A percentile compares a stretch with the other conserved stretches of the same genome.
phyloP scores from a whole-genome alignment of 2,113 vertebrate species.

The Etheostoma cragini region DNA sequence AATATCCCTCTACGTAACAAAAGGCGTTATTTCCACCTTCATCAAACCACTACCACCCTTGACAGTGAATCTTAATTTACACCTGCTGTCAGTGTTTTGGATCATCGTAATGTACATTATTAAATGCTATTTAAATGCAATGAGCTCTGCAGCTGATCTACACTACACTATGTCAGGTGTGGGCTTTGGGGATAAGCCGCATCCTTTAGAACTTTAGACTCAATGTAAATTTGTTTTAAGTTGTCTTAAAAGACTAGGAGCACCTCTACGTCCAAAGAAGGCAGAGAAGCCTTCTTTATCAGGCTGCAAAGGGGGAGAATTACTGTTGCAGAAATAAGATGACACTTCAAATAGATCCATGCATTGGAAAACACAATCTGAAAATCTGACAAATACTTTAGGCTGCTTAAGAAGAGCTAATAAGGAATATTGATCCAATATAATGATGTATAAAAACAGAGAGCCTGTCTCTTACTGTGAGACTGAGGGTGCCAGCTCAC shows the following conservation, averaged over 20 bases:
- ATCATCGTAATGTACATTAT: slow-evolving; percentile 43
- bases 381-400: slow-evolving; percentile 70
- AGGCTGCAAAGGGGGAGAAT: slow-evolving; percentile 41
- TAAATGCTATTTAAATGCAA: slow-evolving; percentile 60
- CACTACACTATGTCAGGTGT: slow-evolving; percentile 23
- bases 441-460: slow-evolving; percentile 62
- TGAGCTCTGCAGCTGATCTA: slow-evolving; percentile 37
- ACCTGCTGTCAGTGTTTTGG: slow-evolving; percentile 68
- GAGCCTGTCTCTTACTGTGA: slow-evolving; percentile 47
- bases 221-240: slow-evolving; percentile 26
- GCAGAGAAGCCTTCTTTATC: slow-evolving; percentile 17
- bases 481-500: slow-evolving; percentile 47
- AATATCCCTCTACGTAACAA: slow-evolving; percentile 57
- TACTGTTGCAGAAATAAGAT: slow-evolving; percentile 40
- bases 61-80: slow-evolving; percentile 77
- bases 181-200: neutral
- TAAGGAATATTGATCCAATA: slow-evolving; percentile 76
- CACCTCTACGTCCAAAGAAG: neutral
- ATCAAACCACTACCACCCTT: slow-evolving; percentile 54
- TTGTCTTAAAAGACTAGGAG: slow-evolving; percentile 21
- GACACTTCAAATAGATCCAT: slow-evolving; percentile 75
- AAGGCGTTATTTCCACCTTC: slow-evolving; percentile 26
- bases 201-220: slow-evolving; percentile 9
- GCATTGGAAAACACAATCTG: slow-evolving; percentile 73
- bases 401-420: slow-evolving; percentile 74